phyloP scores from a whole-genome alignment of 2,888 invertebrate genomes.

The Caenorhabditis sulstoni region DNA sequence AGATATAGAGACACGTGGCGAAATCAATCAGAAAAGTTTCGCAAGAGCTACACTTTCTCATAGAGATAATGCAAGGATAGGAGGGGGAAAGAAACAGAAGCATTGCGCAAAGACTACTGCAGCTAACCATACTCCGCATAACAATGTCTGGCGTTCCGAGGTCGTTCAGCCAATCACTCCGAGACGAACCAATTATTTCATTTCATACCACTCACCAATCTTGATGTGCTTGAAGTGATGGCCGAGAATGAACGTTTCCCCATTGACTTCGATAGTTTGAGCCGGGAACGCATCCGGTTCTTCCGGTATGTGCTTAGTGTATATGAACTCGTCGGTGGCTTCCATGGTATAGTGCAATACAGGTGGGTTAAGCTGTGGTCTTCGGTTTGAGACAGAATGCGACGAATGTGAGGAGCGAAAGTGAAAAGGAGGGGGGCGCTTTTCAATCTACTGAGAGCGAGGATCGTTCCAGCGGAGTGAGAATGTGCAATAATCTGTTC shows the following conservation, averaged over 20 bases:
- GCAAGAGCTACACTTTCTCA: too few relatives aligned
- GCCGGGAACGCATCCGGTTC: constrained; percentile 26
- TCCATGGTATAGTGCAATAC: constrained; percentile 4
- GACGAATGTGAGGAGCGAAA: neutral
- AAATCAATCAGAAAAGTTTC: too few relatives aligned
- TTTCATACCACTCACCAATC: constrained; percentile 28
- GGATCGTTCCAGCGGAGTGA: too few relatives aligned
- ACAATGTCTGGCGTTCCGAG: constrained; percentile 11
- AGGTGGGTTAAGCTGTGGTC: too few relatives aligned
- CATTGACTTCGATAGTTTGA: constrained; percentile 32
- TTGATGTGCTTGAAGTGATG: constrained; percentile 31
- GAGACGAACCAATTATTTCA: too few relatives aligned
- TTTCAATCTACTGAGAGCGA: neutral
- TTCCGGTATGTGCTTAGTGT: constrained; percentile 10
- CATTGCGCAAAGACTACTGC: neutral
- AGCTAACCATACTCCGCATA: constrained; percentile 4
- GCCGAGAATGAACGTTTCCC: constrained; percentile 21
- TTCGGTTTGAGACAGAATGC: neutral
- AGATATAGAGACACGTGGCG: too few relatives aligned
- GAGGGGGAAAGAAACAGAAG: neutral
- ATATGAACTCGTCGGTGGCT: constrained; percentile 25
- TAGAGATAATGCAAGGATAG: neutral
- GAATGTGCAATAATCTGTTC: too few relatives aligned
- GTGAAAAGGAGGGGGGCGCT: neutral
- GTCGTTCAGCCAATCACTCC: constrained; percentile 20